These are phyloP conservation scores for Rhagophthalmus giganteus DNA, from an alignment of 2,888 invertebrate genomes.

Conservation along the genomic window DNA sequence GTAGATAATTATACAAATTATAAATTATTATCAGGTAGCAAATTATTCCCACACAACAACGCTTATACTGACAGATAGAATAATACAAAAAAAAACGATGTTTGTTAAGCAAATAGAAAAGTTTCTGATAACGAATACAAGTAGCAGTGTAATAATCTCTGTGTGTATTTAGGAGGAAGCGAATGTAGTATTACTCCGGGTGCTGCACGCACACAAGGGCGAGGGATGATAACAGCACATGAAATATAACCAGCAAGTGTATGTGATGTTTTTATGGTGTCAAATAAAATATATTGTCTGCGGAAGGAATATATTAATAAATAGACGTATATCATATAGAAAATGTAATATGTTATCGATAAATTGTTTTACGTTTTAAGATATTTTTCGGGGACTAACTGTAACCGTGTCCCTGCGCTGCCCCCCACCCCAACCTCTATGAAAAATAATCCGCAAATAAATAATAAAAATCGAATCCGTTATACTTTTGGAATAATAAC, in stretches of 20 bases:
- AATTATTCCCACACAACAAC: constrained; percentile 14
- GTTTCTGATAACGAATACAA: constrained; percentile 32
- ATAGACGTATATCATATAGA: constrained; percentile 15
- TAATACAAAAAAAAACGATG: constrained; percentile 18
- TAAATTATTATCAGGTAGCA: no score
- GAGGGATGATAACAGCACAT: constrained; percentile 49
- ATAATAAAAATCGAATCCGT: constrained; percentile 6
- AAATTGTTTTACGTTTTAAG: neutral
- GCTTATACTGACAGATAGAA: constrained; percentile 6
- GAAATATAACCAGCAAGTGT: constrained; percentile 55
- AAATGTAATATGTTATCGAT: constrained; percentile 1
- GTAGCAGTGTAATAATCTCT: constrained; percentile 32
- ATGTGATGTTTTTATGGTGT: constrained; percentile 54
- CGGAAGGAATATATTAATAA: constrained; percentile 49
- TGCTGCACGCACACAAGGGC: constrained; percentile 29
- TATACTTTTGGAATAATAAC: constrained; percentile 5
- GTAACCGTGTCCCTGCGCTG: no score
- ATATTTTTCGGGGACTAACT: neutral
- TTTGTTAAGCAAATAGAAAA: constrained; percentile 25
- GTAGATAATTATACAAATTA: no score
- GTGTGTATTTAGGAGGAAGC: constrained; percentile 31
- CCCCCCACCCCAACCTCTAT: no score
- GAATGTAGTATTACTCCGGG: constrained; percentile 27
- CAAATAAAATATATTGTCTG: constrained; percentile 51
- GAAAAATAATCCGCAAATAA: no score